phyloP scores from a whole-genome alignment of 2,797 vertebrate species.

The Chelonia mydas region DNA sequence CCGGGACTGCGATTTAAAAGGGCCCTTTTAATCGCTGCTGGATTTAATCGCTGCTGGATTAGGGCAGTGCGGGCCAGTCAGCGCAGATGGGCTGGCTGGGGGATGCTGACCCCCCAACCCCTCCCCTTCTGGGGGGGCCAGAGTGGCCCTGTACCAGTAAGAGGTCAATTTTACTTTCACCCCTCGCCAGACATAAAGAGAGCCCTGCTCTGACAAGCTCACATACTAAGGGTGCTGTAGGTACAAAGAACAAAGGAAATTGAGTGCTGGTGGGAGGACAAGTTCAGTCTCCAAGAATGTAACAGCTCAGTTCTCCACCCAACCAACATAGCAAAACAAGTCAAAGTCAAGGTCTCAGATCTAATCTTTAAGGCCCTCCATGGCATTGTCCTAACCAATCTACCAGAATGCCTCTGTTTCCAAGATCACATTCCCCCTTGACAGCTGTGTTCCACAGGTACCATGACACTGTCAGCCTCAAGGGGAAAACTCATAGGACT shows the following conservation, averaged over 20 bases:
- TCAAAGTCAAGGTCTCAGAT: neutral
- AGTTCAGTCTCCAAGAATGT: neutral
- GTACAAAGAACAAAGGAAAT: neutral
- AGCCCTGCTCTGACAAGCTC: neutral
- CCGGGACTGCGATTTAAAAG: too few species aligned
- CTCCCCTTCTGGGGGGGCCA: too few species aligned
- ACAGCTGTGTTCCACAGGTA: too few species aligned
- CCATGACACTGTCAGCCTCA: too few species aligned
- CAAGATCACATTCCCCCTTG: neutral
- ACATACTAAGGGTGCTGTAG: neutral
- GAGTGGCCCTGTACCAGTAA: too few species aligned
- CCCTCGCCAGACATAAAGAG: neutral
- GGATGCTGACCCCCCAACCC: too few species aligned
- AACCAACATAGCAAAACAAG: neutral
- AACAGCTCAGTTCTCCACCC: neutral
- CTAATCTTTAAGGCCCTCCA: neutral
- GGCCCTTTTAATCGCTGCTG: too few species aligned
- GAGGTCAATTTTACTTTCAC: too few species aligned
- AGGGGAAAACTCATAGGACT: too few species aligned
- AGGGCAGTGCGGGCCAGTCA: too few species aligned
- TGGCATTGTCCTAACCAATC: neutral
- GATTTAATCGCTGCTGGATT: too few species aligned
- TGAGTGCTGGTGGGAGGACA: neutral
- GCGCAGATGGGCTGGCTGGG: too few species aligned
- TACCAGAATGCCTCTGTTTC: neutral